Base-by-base conservation (phyloP, 2,113 vertebrate genomes). In the Ammospiza nelsoni region DNA sequence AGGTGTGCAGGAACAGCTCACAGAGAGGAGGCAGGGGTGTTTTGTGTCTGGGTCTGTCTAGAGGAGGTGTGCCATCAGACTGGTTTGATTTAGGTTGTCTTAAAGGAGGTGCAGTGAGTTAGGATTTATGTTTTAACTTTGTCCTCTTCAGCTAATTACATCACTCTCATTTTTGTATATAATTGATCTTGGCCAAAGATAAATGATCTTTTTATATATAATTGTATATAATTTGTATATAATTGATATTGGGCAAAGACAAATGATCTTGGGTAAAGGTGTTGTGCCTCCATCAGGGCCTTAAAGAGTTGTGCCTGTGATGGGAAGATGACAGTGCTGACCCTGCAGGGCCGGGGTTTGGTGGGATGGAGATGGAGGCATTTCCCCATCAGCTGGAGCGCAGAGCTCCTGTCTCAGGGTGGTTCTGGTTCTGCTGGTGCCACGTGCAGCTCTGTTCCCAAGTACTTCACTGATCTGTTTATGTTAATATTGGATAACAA, bases 401-500 rank as follows among this genome's bases (percentile, higher is more conserved):
- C 11, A 23, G 35, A 7, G 27, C 41, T 2, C 4, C 46, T 21
- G 23, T 51, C 29, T 11, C 3, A 2, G 25, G 24, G 8, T 43
- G 43, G 23, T 58, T 39, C 57, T 59, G 79, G 20, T 37, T 14
- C 9, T 48, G 43, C 57, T 59, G 66, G 66, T 61, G 73, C 66
- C 2, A 7, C 28, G 20, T 28, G 17, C 2, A 4, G 49, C 72
- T 25, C 37, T 0, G 3, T 62, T 83, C 69, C 58, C 29, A 21
- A 21, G 31, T 35, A 25, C 48, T 52, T 52, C 9, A 9, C 33
- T 92, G 67, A 75, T 75, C 52, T 95, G 83, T 96, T 94, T 94
- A 71, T 92, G 90, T 90, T 96, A 80, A 86, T 94, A 39, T 25
- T 4, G 2, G 69, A 12, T 79, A 93, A 57, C 88, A 88, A 89